Evolutionary conservation across 2,888 invertebrate genomes (phyloP), one percentile per base, ranked within the genome.

Genomic region (Oscheius sp.): DNA sequence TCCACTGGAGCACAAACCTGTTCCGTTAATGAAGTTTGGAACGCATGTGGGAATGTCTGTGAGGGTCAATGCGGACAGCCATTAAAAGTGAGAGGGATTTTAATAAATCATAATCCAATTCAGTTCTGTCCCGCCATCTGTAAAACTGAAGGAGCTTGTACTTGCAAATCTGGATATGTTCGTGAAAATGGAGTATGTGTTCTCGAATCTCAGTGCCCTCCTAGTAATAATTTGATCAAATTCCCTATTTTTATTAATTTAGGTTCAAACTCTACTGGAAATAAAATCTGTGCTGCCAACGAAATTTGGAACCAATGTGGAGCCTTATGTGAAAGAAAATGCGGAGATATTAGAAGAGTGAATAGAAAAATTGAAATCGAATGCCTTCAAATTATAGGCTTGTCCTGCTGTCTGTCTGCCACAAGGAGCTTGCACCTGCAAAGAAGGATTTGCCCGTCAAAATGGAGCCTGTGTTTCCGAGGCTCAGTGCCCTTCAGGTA

Each of bases 11-110:
- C 25, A 42, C 46, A 20, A 15, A 42, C 17, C 5, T 64, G 64
- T 50, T 12, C 48, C 6, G 5, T 12, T 3, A 48, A 64, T 20
- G 64, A 64, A 31, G 12, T 33, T 23, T 48, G 27, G 20, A 48
- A 64, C 23, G 12, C 48, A 4, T 64, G 64, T 34, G 64, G 64
- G 45, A 55, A 55, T n/a, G 48, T n/a, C 2, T 64, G 64, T 48
- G 64, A 64, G 23, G 50, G 20, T 2, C 48, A 33, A 20, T 64
- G 64, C 25, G 64, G 27, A 8, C 27, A 20, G 8, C 25, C 34
- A 20, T 48, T 34, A 48, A 31, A 20, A 27, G 58, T 34, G 23
- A 15, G 57, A 34, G 12, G 6, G 10, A 10, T 15, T 3, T 57
- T 39, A 17, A 12, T 8, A 12, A n/a, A 6, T 10, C 20, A 34